Percentiles rank a stretch among this genome's conserved stretches.
These are phyloP conservation scores for Andricus grossulariae DNA, from an alignment of 1,140 invertebrate genomes.

Conservation along the genomic window DNA sequence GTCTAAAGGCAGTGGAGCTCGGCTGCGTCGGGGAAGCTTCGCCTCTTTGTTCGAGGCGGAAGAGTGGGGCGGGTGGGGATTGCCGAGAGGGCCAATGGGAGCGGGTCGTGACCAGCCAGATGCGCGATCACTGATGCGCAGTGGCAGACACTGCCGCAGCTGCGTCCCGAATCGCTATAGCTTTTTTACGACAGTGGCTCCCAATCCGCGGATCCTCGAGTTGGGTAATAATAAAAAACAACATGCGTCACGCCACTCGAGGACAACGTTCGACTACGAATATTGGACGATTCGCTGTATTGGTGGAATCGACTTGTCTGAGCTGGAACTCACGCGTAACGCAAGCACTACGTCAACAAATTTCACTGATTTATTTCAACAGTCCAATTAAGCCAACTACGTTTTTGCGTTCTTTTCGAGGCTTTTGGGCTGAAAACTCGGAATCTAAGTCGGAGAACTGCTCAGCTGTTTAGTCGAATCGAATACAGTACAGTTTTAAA, in stretches of 20 bases:
- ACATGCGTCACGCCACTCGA: constrained; percentile 26
- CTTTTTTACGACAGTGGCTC: constrained; percentile 37
- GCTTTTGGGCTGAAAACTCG: too few species aligned
- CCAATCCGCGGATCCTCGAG: constrained; percentile 36
- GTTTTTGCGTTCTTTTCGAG: too few species aligned
- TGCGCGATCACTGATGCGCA: background rate
- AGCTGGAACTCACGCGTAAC: background rate
- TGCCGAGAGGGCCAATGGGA: constrained; percentile 26
- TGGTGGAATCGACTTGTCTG: background rate
- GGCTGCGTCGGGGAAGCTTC: constrained; percentile 55
- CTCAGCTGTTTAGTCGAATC: too few species aligned
- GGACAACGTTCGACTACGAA: constrained; percentile 25
- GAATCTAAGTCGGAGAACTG: too few species aligned
- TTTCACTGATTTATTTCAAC: too few species aligned
- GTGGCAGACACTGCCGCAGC: constrained; percentile 40
- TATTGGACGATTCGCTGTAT: background rate
- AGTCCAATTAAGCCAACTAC: too few species aligned
- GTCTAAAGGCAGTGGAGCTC: constrained; percentile 62
- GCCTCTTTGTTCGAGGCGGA: constrained; percentile 65
- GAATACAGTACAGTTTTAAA: too few species aligned
- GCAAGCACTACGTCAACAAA: too few species aligned
- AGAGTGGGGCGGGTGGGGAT: constrained; percentile 34
- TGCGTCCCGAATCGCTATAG: constrained; percentile 55
- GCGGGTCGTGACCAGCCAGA: constrained; percentile 40
- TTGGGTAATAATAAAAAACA: constrained; percentile 2